Percentiles rank a stretch among this genome's conserved stretches.
phyloP scores from a whole-genome alignment of 1,140 invertebrate genomes.

The Habropoda laboriosa region DNA sequence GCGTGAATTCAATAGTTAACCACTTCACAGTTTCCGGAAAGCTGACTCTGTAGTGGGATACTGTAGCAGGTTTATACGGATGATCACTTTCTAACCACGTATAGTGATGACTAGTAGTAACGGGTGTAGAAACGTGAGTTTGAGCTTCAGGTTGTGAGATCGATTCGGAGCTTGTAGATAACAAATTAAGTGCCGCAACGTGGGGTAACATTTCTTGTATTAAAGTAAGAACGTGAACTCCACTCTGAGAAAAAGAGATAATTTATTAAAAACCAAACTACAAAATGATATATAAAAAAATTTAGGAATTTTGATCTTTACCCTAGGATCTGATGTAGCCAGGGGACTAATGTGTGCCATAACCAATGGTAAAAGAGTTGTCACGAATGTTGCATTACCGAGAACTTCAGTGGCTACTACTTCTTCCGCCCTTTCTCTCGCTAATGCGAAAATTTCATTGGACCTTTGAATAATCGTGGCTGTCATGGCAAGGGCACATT shows the following conservation, averaged over 20 bases:
- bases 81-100: constrained; percentile 97
- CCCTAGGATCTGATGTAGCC: constrained; percentile 90
- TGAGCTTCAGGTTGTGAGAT: constrained; percentile 75
- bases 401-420: constrained; percentile 83
- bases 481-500: constrained; percentile 88
- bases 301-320: constrained; percentile 75
- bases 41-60: constrained; percentile 93
- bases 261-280: background rate
- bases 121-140: constrained; percentile 69
- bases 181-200: constrained; percentile 91
- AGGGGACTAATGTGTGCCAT: constrained; percentile 91
- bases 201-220: constrained; percentile 96
- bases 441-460: constrained; percentile 87
- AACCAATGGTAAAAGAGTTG: constrained; percentile 89
- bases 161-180: constrained; percentile 79
- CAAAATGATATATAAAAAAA: background rate
- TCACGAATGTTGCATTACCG: constrained; percentile 86
- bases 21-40: constrained; percentile 95
- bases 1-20: constrained; percentile 96
- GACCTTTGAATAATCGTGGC: constrained; percentile 88
- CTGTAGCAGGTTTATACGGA: constrained; percentile 95
- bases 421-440: constrained; percentile 85
- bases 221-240: constrained; percentile 93
- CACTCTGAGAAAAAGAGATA: constrained; percentile 85
- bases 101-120: constrained; percentile 92